Evolutionary conservation across 2,888 invertebrate species (phyloP).

Genomic region (Philereme vetulata): DNA sequence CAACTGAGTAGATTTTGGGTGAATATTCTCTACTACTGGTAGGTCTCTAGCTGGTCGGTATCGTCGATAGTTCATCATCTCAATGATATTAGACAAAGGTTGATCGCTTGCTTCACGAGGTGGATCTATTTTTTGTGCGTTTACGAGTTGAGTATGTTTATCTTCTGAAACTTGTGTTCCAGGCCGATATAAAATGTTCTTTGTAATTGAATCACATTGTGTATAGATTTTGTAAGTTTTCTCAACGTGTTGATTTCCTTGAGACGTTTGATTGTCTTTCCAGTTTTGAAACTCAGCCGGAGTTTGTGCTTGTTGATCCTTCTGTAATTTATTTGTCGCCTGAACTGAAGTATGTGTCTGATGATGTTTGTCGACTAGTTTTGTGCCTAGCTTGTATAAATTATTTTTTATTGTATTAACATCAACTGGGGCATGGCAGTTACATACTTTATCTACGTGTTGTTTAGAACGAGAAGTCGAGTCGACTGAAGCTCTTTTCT

Average conservation of each 20-base stretch:
- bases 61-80: background rate
- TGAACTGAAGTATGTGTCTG: too few species aligned
- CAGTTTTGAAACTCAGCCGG: background rate
- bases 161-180: background rate
- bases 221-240: background rate
- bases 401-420: conserved; percentile 2
- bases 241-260: background rate
- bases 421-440: conserved; percentile 1
- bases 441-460: background rate
- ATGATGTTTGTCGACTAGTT: background rate
- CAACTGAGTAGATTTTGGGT: background rate
- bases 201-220: conserved; percentile 15
- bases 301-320: background rate
- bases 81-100: background rate
- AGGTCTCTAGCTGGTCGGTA: conserved; percentile 1
- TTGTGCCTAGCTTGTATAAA: conserved; percentile 11
- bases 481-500: background rate
- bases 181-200: conserved; percentile 13
- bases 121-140: background rate
- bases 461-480: background rate
- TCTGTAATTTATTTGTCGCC: background rate
- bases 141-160: background rate
- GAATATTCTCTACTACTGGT: background rate
- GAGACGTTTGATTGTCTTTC: conserved; percentile 1
- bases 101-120: background rate